phyloP scores from a whole-genome alignment of 92 coral and sea anemone species.

The Palythoa heliodiscus region DNA sequence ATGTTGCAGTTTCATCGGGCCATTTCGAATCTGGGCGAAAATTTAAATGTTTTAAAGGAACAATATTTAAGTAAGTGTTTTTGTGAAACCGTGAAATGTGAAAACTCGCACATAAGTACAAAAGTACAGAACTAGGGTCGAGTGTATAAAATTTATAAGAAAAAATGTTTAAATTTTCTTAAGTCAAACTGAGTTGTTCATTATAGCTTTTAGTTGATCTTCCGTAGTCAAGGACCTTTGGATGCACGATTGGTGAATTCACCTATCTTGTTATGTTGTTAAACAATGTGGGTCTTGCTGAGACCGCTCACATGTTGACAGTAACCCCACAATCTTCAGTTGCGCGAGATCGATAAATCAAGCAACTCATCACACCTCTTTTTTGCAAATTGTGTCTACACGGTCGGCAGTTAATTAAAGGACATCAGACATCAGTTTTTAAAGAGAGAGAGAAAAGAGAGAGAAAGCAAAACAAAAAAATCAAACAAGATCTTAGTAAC shows the following conservation, averaged over 20 bases:
- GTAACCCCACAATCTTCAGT: constrained; percentile 11
- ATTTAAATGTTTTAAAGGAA: too few species aligned
- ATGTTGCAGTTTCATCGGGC: too few species aligned
- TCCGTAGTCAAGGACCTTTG: background rate
- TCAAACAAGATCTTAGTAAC: constrained; percentile 2
- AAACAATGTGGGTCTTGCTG: constrained; percentile 1
- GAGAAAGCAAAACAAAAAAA: background rate
- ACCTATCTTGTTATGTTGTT: background rate
- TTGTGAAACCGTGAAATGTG: too few species aligned
- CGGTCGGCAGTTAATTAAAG: background rate
- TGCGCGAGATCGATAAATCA: background rate
- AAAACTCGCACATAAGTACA: too few species aligned
- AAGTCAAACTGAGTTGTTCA: background rate
- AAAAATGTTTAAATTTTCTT: background rate
- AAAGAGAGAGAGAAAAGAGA: constrained; percentile 6
- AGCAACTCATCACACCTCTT: constrained; percentile 3
- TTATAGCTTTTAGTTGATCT: too few species aligned
- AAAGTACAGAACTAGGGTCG: too few species aligned
- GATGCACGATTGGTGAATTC: background rate
- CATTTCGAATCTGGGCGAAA: too few species aligned
- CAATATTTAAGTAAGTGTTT: too few species aligned
- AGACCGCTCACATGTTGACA: background rate
- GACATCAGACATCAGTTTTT: constrained; percentile 2
- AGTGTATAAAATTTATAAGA: background rate
- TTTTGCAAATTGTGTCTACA: constrained; percentile 17